A percentile compares a stretch with the other conserved stretches of the same genome.
Evolutionary conservation across 2,797 vertebrate genomes (phyloP).

Genomic region (Mallotus villosus): DNA sequence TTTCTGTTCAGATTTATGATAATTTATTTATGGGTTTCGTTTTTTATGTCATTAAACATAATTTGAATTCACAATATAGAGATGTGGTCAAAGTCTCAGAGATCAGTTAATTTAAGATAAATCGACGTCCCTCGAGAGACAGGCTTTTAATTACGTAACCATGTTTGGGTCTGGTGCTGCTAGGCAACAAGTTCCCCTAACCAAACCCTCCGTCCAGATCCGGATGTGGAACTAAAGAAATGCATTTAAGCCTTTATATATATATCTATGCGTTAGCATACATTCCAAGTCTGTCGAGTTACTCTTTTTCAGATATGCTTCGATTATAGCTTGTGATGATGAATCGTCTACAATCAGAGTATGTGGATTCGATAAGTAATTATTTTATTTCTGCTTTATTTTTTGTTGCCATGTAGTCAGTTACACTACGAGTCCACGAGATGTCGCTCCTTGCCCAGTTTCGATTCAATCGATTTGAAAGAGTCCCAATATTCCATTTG

Average conservation of each 20-base stretch:
- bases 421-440: no score
- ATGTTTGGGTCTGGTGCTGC: slow-evolving; percentile 61
- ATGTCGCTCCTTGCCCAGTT: no score
- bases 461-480: no score
- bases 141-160: slow-evolving; percentile 41
- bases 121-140: background rate
- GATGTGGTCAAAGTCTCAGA: no score
- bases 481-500: no score
- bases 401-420: no score
- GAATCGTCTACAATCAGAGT: no score
- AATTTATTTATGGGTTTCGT: background rate
- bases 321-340: no score
- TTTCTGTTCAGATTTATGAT: background rate
- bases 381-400: background rate
- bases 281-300: slow-evolving; percentile 7
- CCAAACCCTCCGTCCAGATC: slow-evolving; percentile 13
- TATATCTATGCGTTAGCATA: no score
- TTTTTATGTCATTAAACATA: background rate
- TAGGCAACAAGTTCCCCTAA: slow-evolving; percentile 51
- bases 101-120: background rate
- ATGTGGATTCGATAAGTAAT: no score
- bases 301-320: background rate
- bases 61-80: no score
- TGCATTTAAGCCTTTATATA: no score
- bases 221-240: background rate